Evolutionary conservation across 2,888 invertebrate genomes (phyloP), one percentile per base, ranked within the genome.

Genomic region (Chrysopilus asiliformis): DNA sequence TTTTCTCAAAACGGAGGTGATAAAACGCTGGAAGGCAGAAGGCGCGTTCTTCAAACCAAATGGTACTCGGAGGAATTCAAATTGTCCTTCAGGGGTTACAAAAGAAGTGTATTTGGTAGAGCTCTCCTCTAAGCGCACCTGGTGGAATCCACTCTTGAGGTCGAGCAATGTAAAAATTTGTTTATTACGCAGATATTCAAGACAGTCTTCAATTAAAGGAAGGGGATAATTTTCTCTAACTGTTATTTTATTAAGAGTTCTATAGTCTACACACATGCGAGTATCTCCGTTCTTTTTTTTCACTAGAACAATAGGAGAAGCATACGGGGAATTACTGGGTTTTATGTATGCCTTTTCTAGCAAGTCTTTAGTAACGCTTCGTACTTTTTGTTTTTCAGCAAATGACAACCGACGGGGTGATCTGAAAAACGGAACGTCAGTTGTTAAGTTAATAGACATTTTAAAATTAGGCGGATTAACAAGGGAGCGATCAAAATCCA

Each of bases 1-100:
- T 17, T 43, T 37, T 17, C 25, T 9, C 28, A 49, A 43, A 26
- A 46, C 43, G n/a, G 39, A 25, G 27, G 39, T 33, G 20, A 48
- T 45, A 24, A 40, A 27, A 33, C 42, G 41, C 30, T 46, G 43
- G 34, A 47, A 47, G 7, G 45, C 39, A 35, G 46, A 40, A 2
- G 47, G 41, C 16, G 40, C 43, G 31, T 46, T 45, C 24, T 36
- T 40, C 19, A 43, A 35, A 0, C 42, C 46, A 30, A 46, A 47
- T 8, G 47, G 46, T 45, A 49, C 40, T 32, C 28, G 34, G 2
- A 39, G 9, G 25, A 35, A 45, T 29, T 43, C 44, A 36, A 15
- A 45, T 27, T 46, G 46, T 8, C 45, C 44, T 27, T 40, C 15
- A 12, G 45, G 42, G 4, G 45, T 45, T 2, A 48, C 47, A 32